These are phyloP conservation scores for Sarcophaga subvicina DNA, from an alignment of 2,888 invertebrate genomes.

Conservation along the genomic window DNA sequence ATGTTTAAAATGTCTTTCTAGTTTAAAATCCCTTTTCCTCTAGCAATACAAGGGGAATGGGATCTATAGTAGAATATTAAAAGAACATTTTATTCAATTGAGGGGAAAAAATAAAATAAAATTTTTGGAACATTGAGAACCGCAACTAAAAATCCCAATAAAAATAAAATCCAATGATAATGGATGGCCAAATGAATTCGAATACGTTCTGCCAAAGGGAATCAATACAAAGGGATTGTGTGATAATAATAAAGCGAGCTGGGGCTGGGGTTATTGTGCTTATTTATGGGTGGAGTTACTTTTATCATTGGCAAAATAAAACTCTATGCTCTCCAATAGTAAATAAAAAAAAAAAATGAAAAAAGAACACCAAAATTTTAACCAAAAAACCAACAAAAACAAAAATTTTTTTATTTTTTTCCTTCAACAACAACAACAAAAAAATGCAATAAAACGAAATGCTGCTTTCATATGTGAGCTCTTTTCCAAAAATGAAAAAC, in stretches of 20 bases:
- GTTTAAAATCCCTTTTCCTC: no score
- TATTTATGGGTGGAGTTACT: constrained; percentile 66
- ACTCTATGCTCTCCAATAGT: constrained; percentile 8
- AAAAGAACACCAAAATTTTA: constrained; percentile 20
- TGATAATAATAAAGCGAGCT: background rate
- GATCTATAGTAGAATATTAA: constrained; percentile 72
- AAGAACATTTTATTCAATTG: constrained; percentile 79
- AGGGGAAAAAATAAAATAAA: constrained; percentile 79
- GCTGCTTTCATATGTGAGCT: constrained; percentile 62
- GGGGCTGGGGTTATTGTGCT: background rate
- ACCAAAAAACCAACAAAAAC: constrained; percentile 29
- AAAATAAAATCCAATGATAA: constrained; percentile 77
- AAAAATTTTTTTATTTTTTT: constrained; percentile 17
- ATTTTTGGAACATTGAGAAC: constrained; percentile 75
- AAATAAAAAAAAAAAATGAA: constrained; percentile 46
- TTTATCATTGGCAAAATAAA: constrained; percentile 56
- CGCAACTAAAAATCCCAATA: constrained; percentile 71
- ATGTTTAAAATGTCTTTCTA: no score
- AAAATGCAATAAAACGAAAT: constrained; percentile 31
- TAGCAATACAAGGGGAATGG: no score
- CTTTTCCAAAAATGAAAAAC: constrained; percentile 27
- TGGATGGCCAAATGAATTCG: constrained; percentile 41
- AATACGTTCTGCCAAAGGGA: constrained; percentile 52
- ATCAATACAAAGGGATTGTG: constrained; percentile 28
- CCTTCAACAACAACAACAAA: constrained; percentile 22